Evolutionary conservation across 53 echinoderm and acorn worm genomes (phyloP).

Genomic region (Luidia sarsii): DNA sequence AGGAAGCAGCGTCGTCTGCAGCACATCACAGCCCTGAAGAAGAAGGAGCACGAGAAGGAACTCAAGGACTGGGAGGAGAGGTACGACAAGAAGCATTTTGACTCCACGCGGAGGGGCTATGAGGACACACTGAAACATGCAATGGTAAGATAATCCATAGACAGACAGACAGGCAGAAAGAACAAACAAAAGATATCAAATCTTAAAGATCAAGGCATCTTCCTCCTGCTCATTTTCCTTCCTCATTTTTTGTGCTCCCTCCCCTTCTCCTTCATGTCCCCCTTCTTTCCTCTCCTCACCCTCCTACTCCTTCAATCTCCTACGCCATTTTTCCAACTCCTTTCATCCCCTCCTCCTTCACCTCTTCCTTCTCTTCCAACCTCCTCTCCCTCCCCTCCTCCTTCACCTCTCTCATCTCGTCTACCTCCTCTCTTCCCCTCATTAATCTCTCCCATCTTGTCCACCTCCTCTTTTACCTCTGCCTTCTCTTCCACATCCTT

Average conservation of each 20-base stretch:
- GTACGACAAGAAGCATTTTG: slow-evolving; percentile 77
- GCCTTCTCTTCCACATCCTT: background rate
- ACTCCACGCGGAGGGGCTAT: slow-evolving; percentile 65
- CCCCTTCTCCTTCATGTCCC: too few species aligned
- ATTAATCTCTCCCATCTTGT: too few species aligned
- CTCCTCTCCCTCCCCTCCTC: too few species aligned
- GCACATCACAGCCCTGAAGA: slow-evolving; percentile 61
- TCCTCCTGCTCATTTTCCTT: background rate
- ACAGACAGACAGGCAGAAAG: background rate
- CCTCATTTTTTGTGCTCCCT: too few species aligned
- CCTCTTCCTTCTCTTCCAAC: too few species aligned
- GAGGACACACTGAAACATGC: slow-evolving; percentile 95
- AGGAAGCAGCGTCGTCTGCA: slow-evolving; percentile 74
- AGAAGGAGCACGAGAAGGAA: slow-evolving; percentile 68
- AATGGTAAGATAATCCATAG: slow-evolving; percentile 48
- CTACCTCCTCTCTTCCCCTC: too few species aligned
- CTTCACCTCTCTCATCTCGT: too few species aligned
- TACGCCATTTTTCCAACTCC: too few species aligned
- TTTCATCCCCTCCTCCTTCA: too few species aligned
- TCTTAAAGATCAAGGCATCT: background rate
- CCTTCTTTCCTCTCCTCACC: too few species aligned
- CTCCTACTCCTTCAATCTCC: too few species aligned
- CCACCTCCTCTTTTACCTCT: too few species aligned
- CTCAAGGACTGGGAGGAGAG: slow-evolving; percentile 83
- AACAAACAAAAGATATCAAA: background rate